phyloP scores from a whole-genome alignment of 2,113 vertebrate species.

The Arothron firmamentum region DNA sequence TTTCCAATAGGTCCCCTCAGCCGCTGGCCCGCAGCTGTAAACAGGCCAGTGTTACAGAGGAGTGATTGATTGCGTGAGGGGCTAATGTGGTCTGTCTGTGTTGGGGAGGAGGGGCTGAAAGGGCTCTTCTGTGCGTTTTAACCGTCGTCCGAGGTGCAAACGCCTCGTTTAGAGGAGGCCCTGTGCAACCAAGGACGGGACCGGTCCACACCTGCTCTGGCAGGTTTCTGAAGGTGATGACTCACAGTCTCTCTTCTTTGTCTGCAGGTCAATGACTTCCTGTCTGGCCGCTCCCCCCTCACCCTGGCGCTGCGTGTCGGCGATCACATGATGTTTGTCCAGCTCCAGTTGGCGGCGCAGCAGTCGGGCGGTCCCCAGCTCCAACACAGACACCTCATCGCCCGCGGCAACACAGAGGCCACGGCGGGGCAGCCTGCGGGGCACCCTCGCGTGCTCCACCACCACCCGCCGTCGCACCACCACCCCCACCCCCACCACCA shows the following conservation, averaged over 20 bases:
- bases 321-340: constrained; percentile 99
- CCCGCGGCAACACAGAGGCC: constrained; percentile 69
- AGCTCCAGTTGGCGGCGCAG: constrained; percentile 94
- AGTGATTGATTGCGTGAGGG: constrained; percentile 19
- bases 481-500: constrained; percentile 55
- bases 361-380: constrained; percentile 83
- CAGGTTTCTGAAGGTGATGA: neutral
- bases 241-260: constrained; percentile 22
- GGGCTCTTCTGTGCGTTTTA: constrained; percentile 35
- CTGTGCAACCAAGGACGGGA: too few species aligned
- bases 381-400: constrained; percentile 85
- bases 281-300: constrained; percentile 93
- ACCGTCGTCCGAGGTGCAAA: constrained; percentile 21
- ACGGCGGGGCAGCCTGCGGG: constrained; percentile 77
- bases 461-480: constrained; percentile 54
- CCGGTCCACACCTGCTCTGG: too few species aligned
- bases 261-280: constrained; percentile 93
- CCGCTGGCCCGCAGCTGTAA: constrained; percentile 48
- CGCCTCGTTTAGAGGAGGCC: constrained; percentile 25
- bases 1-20: constrained; percentile 57
- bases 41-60: constrained; percentile 49
- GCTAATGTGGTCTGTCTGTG: constrained; percentile 39
- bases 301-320: constrained; percentile 94
- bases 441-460: constrained; percentile 62
- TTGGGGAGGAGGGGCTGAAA: constrained; percentile 31